phyloP scores from a whole-genome alignment of 2,113 vertebrate species.

The Nycticorax nycticorax region DNA sequence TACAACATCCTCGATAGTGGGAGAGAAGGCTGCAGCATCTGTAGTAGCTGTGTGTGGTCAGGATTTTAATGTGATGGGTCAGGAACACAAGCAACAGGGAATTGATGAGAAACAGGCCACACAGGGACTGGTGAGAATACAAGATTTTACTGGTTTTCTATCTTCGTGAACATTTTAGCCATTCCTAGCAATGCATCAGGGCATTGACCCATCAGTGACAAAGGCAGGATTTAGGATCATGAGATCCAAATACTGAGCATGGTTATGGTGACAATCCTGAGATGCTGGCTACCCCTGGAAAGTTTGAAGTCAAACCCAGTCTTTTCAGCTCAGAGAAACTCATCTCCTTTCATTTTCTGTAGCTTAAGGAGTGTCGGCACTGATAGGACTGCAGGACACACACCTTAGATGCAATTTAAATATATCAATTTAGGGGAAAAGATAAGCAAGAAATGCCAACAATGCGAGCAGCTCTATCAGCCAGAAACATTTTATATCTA shows the following conservation, averaged over 20 bases:
- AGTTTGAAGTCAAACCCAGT: not conserved
- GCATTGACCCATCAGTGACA: not conserved
- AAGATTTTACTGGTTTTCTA: not conserved
- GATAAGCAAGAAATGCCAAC: not conserved
- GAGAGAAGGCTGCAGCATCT: not conserved
- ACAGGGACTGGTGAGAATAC: not conserved
- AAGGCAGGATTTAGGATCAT: not conserved
- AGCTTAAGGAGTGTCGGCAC: not conserved
- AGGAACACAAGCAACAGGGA: not conserved
- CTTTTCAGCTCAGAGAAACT: not conserved
- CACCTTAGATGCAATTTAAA: conserved; percentile 2
- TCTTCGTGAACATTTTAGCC: not conserved
- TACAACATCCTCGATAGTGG: rapidly evolving
- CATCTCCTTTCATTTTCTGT: not conserved
- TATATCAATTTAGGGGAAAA: not conserved
- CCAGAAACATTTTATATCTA: not conserved
- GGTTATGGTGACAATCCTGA: not conserved
- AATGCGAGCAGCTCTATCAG: not conserved
- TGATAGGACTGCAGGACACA: not conserved
- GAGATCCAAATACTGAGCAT: not conserved
- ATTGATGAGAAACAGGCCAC: not conserved
- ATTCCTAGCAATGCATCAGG: rapidly evolving
- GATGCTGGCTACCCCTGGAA: not conserved
- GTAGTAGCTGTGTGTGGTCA: not conserved
- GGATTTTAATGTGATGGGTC: not conserved